Conservation (phyloP, 1,140 invertebrate species). For the Tetramorium parvispinum region DNA sequence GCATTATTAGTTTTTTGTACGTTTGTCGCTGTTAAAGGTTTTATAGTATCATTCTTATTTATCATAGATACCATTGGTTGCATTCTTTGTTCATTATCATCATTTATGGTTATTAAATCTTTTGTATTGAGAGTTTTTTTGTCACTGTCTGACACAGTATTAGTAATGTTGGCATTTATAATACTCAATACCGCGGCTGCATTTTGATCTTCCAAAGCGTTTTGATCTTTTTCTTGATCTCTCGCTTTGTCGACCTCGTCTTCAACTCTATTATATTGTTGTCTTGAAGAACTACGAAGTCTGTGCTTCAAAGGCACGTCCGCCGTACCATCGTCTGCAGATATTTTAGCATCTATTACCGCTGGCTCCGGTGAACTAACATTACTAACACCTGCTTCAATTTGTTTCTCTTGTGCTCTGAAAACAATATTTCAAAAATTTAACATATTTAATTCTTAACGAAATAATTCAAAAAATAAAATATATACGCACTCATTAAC, state of each 20-base stretch:
- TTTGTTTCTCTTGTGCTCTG: slow-evolving; percentile 47
- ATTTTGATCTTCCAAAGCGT: slow-evolving; percentile 80
- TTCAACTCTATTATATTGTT: slow-evolving; percentile 71
- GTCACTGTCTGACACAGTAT: slow-evolving; percentile 34
- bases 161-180: slow-evolving; percentile 79
- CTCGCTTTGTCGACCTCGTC: slow-evolving; percentile 63
- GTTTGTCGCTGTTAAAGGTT: not conserved
- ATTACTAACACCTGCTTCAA: slow-evolving; percentile 30
- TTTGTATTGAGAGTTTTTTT: slow-evolving; percentile 33
- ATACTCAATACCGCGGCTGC: slow-evolving; percentile 82
- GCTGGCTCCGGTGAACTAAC: slow-evolving; percentile 35
- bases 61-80: not conserved
- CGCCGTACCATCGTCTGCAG: not conserved
- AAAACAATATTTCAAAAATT: slow-evolving; percentile 13
- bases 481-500: slow-evolving; percentile 12
- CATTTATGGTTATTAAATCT: not conserved
- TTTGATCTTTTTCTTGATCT: slow-evolving; percentile 66
- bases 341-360: not conserved
- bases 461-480: not conserved
- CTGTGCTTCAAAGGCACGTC: slow-evolving; percentile 80
- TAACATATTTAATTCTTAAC: not conserved
- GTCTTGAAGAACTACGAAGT: slow-evolving; percentile 78
- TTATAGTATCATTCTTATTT: slow-evolving; percentile 45
- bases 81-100: slow-evolving; percentile 9
- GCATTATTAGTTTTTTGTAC: not conserved